Percentiles rank a stretch among this genome's conserved stretches.
Evolutionary conservation across 2,888 invertebrate genomes (phyloP).

Genomic region (Elmis aenea): DNA sequence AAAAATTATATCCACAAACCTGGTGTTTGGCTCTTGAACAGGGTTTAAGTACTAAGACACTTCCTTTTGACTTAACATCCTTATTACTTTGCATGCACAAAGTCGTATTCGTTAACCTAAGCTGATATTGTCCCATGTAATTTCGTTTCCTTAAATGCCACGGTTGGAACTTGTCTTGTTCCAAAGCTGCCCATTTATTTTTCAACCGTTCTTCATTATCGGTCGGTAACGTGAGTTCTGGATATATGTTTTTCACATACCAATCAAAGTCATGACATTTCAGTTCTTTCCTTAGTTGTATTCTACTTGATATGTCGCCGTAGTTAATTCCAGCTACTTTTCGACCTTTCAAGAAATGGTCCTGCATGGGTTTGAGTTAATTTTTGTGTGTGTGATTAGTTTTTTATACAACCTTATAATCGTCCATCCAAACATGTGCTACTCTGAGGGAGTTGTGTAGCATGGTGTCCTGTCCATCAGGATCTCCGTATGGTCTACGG

Average conservation of each 20-base stretch:
- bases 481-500: slow-evolving; percentile 85
- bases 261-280: slow-evolving; percentile 80
- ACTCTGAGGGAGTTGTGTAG: slow-evolving; percentile 85
- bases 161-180: slow-evolving; percentile 66
- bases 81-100: slow-evolving; percentile 77
- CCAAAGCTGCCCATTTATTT: slow-evolving; percentile 57
- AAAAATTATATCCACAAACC: too few relatives aligned
- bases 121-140: slow-evolving; percentile 67
- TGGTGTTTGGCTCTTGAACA: slow-evolving; percentile 70
- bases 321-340: slow-evolving; percentile 59
- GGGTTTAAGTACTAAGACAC: slow-evolving; percentile 63
- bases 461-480: slow-evolving; percentile 81
- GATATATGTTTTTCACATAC: slow-evolving; percentile 83
- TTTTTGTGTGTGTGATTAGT: background rate
- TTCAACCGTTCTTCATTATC: slow-evolving; percentile 54
- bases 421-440: slow-evolving; percentile 96
- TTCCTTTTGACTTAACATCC: slow-evolving; percentile 72
- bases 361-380: slow-evolving; percentile 48
- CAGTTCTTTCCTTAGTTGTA: slow-evolving; percentile 65
- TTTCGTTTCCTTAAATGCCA: slow-evolving; percentile 80
- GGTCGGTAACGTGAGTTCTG: slow-evolving; percentile 66
- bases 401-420: slow-evolving; percentile 62
- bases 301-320: slow-evolving; percentile 77
- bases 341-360: slow-evolving; percentile 68
- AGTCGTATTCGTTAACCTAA: slow-evolving; percentile 65